Percentiles rank a stretch among this genome's conserved stretches.
Conservation (phyloP, 1,140 invertebrate genomes). For the Trichogramma pretiosum region DNA sequence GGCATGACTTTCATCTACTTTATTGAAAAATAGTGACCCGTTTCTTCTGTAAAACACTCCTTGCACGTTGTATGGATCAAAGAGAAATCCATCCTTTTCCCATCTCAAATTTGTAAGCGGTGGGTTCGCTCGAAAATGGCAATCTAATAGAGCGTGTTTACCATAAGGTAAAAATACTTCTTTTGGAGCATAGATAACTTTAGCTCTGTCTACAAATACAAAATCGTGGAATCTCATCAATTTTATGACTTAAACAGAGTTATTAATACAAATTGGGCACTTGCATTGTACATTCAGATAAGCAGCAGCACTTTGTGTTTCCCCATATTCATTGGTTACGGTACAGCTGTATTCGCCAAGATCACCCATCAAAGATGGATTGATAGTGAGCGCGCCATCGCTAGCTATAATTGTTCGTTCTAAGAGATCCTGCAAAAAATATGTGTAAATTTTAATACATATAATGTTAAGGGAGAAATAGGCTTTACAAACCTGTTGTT, state of each 20-base stretch:
- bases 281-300: constrained; percentile 93
- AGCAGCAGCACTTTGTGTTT: constrained; percentile 74
- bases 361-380: constrained; percentile 68
- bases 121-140: constrained; percentile 88
- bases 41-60: constrained; percentile 79
- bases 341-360: constrained; percentile 83
- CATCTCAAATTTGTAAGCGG: constrained; percentile 85
- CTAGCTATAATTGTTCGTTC: constrained; percentile 51
- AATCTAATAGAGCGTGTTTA: constrained; percentile 83
- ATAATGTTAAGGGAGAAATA: not conserved
- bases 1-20: constrained; percentile 68
- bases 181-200: constrained; percentile 80
- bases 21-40: constrained; percentile 76
- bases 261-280: no score
- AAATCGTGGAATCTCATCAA: not conserved
- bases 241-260: no score
- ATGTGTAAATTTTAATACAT: no score
- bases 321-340: constrained; percentile 70
- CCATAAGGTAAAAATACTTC: constrained; percentile 82
- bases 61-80: constrained; percentile 82
- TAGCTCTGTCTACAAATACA: constrained; percentile 68
- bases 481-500: constrained; percentile 39
- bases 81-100: constrained; percentile 88
- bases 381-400: constrained; percentile 70
- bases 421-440: constrained; percentile 50